These are phyloP conservation scores for Parthenolecanium corni DNA, from an alignment of 2,888 invertebrate species.

Conservation along the genomic window DNA sequence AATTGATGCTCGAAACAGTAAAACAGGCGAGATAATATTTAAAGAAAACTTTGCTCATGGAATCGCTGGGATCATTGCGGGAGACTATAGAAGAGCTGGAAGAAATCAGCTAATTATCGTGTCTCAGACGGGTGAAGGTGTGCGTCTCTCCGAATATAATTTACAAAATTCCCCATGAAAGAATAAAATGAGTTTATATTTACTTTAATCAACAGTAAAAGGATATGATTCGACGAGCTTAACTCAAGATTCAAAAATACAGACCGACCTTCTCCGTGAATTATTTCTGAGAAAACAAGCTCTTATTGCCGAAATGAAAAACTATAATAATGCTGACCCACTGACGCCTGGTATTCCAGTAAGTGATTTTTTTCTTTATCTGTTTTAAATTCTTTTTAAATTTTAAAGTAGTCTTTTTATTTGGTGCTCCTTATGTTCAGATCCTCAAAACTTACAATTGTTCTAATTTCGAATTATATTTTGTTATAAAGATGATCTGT, in stretches of 20 bases:
- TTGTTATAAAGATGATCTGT: too few species aligned
- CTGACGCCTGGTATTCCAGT: constrained; percentile 35
- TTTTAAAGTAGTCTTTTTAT: too few species aligned
- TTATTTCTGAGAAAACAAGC: constrained; percentile 69
- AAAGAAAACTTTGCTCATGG: constrained; percentile 55
- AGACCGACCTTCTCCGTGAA: constrained; percentile 66
- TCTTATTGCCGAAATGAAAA: constrained; percentile 65
- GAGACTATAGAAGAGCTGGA: constrained; percentile 72
- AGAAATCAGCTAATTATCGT: constrained; percentile 67
- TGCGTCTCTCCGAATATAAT: background rate
- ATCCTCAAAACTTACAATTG: too few species aligned
- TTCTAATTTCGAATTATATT: too few species aligned
- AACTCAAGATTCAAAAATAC: constrained; percentile 33
- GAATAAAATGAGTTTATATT: too few species aligned
- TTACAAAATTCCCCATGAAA: too few species aligned
- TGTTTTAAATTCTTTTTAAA: too few species aligned
- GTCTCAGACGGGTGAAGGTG: constrained; percentile 75
- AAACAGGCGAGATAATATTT: constrained; percentile 67
- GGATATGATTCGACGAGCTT: constrained; percentile 41
- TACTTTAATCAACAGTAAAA: constrained; percentile 40
- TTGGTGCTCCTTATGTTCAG: too few species aligned
- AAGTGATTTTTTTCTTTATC: too few species aligned
- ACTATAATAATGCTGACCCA: constrained; percentile 58
- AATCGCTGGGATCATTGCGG: constrained; percentile 69
- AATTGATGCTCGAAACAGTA: constrained; percentile 59